Evolutionary conservation across 2,888 invertebrate species (phyloP).

Genomic region (Anthophora plumipes): DNA sequence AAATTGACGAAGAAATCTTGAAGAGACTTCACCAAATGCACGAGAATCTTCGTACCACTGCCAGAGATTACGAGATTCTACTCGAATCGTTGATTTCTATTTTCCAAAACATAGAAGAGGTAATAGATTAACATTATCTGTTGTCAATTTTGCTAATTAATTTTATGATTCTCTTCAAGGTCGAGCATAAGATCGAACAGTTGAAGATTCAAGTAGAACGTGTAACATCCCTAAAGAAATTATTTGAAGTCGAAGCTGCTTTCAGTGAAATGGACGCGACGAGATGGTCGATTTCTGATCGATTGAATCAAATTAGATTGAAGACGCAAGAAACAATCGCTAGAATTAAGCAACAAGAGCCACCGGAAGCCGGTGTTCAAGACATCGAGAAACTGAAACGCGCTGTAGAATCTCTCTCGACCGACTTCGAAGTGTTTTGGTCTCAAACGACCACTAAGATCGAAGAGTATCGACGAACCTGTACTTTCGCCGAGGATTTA

Average conservation of each 20-base stretch:
- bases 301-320: slow-evolving; percentile 88
- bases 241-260: slow-evolving; percentile 59
- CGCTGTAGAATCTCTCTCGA: slow-evolving; percentile 87
- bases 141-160: not conserved
- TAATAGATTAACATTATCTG: not conserved
- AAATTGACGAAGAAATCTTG: slow-evolving; percentile 87
- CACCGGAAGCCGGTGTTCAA: slow-evolving; percentile 88
- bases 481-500: slow-evolving; percentile 89
- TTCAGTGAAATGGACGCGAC: slow-evolving; percentile 88
- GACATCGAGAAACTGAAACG: slow-evolving; percentile 89
- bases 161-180: slow-evolving; percentile 56
- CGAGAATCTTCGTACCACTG: slow-evolving; percentile 88
- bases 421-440: slow-evolving; percentile 89
- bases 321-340: slow-evolving; percentile 89
- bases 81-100: slow-evolving; percentile 90
- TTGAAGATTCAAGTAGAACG: slow-evolving; percentile 86
- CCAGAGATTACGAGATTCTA: slow-evolving; percentile 90
- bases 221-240: slow-evolving; percentile 83
- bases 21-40: slow-evolving; percentile 89
- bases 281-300: slow-evolving; percentile 88
- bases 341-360: slow-evolving; percentile 90
- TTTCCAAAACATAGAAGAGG: slow-evolving; percentile 86
- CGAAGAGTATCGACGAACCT: slow-evolving; percentile 88
- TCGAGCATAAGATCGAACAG: slow-evolving; percentile 84
- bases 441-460: slow-evolving; percentile 86